Evolutionary conservation across 2,888 invertebrate genomes (phyloP), one percentile per base, ranked within the genome.

Genomic region (Biston betularia): DNA sequence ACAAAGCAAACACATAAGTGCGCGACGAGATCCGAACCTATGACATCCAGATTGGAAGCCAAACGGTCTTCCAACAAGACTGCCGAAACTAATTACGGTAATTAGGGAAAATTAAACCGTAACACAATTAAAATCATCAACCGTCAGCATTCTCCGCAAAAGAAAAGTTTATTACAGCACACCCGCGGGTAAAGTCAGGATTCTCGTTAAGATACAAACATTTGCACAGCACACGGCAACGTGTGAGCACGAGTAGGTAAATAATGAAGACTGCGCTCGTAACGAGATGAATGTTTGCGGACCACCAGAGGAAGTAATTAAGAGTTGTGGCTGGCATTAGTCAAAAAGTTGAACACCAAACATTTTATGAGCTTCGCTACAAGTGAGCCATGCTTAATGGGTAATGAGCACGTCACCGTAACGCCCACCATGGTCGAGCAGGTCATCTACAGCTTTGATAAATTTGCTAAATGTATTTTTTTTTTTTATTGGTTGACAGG

Each of bases 261-360:
- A 92, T 92, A 92, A 92, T 90, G 88, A 88, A 89, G 88, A 85
- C 88, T 90, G 88, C 85, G 83, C 76, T 82, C 78, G 86, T 88
- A 87, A 89, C 88, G 82, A 89, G 88, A 90, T 85, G 89, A 85
- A 88, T 93, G 90, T 92, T 91, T 92, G 92, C 87, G 86, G 91
- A 88, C 87, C 84, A 85, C 91, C 89, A 80, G 75, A 83, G 84
- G 87, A 90, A 89, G 90, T 89, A 91, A 92, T 92, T 92, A 92
- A 88, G 89, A 90, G 85, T 89, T 90, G 53, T 40, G 42, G 57
- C n/a, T 87, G 82, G 87, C 81, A 84, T 87, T 86, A 82, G 81
- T 79, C 81, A 84, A 84, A 86, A 85, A 79, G 76, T 67, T 71
- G 6, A 7, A 14, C 45, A 1, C 8, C 14, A 14, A 45, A 6